Base-by-base conservation (phyloP, 2,797 vertebrate genomes). In the Gymnothorax javanicus region DNA sequence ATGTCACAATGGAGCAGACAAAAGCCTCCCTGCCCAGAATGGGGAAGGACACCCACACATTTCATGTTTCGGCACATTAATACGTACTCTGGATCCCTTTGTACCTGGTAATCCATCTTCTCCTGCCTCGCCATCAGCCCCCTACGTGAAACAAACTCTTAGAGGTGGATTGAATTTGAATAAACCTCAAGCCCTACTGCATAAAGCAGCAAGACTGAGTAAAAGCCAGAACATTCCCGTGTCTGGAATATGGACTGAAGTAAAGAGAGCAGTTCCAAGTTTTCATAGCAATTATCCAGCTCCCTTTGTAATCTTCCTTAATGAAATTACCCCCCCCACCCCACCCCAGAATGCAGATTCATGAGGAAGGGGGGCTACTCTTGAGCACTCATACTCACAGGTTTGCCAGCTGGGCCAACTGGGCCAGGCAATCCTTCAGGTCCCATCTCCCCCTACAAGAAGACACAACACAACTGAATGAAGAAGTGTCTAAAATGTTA, bases 351-450 rank as follows among this genome's bases (percentile, higher is more conserved):
- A 43, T 43, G 54, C 67, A 83, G 23, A 85, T 71, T 79, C 12
- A 85, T 25, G 43, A 11, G 33, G 59, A 62, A 52, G 5, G 4
- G 4, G 6, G 15, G 2, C 12, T 17, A 1, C 7, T 20, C 15
- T 52, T 23, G 3, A 58, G 57, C 9, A 4, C 11, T 52, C 17
- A 82, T 87, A 92, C 94, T 94, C 89, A 96, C 96, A 62, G 89
- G 87, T 92, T 96, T 96, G 79, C 96, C 96, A 85, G 95, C 92
- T 89, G 93, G 91, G 89, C 96, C 96, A n/a, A 93, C 85, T 1
- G 94, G 94, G 73, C 96, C 96, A 0, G 88, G 50, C 13, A 82
- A 20, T 90, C 96, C 96, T 6, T 93, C 92, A 5, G 75, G 89
- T 56, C 96, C 96, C 12, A 56, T 86, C 0, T 94, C 95, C 1